Base-by-base conservation (phyloP, 2,888 invertebrate species). In the Melipona beecheii region DNA sequence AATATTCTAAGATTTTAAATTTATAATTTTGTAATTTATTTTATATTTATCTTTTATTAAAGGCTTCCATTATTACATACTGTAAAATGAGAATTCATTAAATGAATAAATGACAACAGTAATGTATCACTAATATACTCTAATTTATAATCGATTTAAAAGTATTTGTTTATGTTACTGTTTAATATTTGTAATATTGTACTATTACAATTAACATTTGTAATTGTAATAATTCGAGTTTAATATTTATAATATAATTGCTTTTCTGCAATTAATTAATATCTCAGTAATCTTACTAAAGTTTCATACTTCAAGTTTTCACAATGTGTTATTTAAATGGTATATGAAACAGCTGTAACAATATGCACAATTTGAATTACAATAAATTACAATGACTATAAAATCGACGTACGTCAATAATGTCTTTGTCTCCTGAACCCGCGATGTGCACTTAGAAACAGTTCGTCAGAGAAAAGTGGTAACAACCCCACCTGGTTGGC, bases 401-500 rank as follows among this genome's bases (percentile, higher is more conserved):
- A 49, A 60, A 31, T 15, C 2, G 60, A 31, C n/a, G 27, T 43
- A 31, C 66, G 58, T 58, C 70, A 60, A 66, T 66, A 60, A 66
- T 66, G 74, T 78, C 83, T 83, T 84, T 83, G 83, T 84, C 72
- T 72, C 75, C 49, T 74, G 70, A 36, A 68, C 83, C 85, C 83
- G 85, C 65, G 83, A 89, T 84, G 85, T 86, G 85, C 79, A 86
- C 80, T 81, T 78, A 79, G 85, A 86, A 75, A 76, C 86, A 68
- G 78, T 66, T 83, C 80, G 81, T 78, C 68, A 85, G 81, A 86
- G 89, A 91, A 91, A 91, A 91, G 89, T 91, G 87, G 88, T 89
- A 90, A 92, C 91, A 89, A 93, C 93, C 93, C 93, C 93, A 93
- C 93, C 90, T 93, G 92, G 88, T 80, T 86, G 75, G 87, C 49